Conservation (phyloP, 1,140 invertebrate genomes). For the Belonocnema kinseyi region DNA sequence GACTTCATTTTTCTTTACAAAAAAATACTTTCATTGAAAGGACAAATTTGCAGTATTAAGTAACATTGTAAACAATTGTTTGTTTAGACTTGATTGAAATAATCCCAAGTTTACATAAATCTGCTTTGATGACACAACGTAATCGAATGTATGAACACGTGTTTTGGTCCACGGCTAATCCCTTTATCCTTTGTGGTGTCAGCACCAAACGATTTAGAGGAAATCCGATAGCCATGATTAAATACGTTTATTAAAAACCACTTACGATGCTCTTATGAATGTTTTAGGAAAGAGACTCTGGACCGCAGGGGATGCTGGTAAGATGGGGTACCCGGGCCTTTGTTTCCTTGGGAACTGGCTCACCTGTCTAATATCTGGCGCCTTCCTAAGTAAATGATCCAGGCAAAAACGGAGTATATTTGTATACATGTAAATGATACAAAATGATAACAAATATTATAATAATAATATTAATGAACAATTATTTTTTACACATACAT, state of each 20-base stretch:
- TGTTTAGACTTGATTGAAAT: too few species aligned
- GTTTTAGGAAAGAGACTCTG: slow-evolving; percentile 53
- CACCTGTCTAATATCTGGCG: slow-evolving; percentile 71
- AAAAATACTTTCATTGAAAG: too few species aligned
- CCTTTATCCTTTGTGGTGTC: slow-evolving; percentile 8
- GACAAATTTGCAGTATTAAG: too few species aligned
- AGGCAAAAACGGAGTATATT: not conserved
- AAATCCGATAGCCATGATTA: slow-evolving; percentile 67
- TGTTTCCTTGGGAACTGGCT: slow-evolving; percentile 70
- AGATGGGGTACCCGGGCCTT: slow-evolving; percentile 67
- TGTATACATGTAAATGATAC: too few species aligned
- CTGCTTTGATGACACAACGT: too few species aligned
- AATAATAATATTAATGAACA: too few species aligned
- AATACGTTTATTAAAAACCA: slow-evolving; percentile 72
- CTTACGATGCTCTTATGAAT: slow-evolving; percentile 67
- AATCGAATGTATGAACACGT: slow-evolving; percentile 11
- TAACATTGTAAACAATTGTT: too few species aligned
- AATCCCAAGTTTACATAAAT: too few species aligned
- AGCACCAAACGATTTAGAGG: slow-evolving; percentile 53
- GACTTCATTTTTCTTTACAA: too few species aligned
- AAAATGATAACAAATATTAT: too few species aligned
- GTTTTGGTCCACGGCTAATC: slow-evolving; percentile 49
- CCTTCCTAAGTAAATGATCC: not conserved
- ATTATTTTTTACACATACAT: too few species aligned
- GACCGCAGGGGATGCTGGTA: slow-evolving; percentile 60